Evolutionary conservation across 1,140 invertebrate genomes (phyloP), one percentile per base, ranked within the genome.

Genomic region (Berghia stephanieae): DNA sequence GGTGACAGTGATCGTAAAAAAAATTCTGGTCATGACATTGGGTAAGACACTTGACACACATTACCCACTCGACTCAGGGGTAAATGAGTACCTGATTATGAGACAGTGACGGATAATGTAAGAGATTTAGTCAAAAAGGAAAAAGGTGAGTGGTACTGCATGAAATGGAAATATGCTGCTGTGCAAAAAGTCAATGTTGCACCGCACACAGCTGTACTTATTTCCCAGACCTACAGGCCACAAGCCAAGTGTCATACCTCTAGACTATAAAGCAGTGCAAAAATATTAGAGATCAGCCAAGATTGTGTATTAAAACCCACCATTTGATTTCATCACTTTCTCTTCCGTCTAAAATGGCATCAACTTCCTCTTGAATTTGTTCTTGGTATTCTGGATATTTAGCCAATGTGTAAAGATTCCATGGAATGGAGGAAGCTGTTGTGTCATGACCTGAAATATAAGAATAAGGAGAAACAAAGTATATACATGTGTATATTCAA

Each of bases 311-410:
- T n/a, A 60, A 60, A 42, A 10, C 72, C 52, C 80, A 86, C 87
- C 86, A 87, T 36, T 79, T 68, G 24, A 88, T 75, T 8, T 82
- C 44, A 16, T 79, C 78, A n/a, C 72, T 57, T 18, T 92, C 90
- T 49, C 79, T 81, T 16, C 72, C 80, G 0, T 93, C 94, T 42
- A 96, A 90, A 0, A 95, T 91, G 79, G 89, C 85, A 84, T 96
- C 95, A 78, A 97, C 93, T 91, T 97, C 95, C 63, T 92, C 91
- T 78, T 94, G 94, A 0, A 94, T 94, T 87, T 93, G 94, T 73
- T 90, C 91, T 83, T 96, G 95, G 1, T 96, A 92, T 27, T 94
- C 91, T n/a, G 93, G 95, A 84, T 94, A 91, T 52, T 93, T 86
- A 0, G 95, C 91, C 79, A 97, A 89, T 80, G 95, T 93, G 69